A percentile compares a stretch with the other conserved stretches of the same genome.
Conservation (phyloP, 1,140 invertebrate species). For the Daktulosphaira vitifoliae region DNA sequence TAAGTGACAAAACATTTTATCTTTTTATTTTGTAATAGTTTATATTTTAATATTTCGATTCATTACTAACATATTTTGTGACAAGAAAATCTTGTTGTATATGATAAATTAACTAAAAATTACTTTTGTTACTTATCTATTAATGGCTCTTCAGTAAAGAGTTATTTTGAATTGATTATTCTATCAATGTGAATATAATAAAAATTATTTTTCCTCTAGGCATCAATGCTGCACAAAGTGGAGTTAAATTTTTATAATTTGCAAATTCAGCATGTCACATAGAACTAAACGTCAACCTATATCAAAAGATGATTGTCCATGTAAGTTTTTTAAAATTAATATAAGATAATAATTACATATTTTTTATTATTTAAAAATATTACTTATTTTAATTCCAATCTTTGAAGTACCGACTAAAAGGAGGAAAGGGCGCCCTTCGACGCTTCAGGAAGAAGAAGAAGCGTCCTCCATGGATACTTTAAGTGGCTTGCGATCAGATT, state of each 20-base stretch:
- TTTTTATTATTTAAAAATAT: background rate
- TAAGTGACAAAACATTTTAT: too few relatives aligned
- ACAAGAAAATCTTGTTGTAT: too few relatives aligned
- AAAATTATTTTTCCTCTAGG: slow-evolving; percentile 34
- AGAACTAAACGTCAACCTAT: slow-evolving; percentile 56
- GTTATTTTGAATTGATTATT: too few relatives aligned
- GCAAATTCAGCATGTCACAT: slow-evolving; percentile 54
- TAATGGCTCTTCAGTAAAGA: too few relatives aligned
- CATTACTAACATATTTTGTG: too few relatives aligned
- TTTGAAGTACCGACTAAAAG: slow-evolving; percentile 56
- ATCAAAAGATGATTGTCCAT: slow-evolving; percentile 57
- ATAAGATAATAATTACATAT: background rate
- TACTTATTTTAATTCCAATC: slow-evolving; percentile 37
- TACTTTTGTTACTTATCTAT: too few relatives aligned
- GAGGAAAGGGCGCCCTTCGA: slow-evolving; percentile 53
- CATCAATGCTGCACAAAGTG: slow-evolving; percentile 40
- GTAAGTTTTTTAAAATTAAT: slow-evolving; percentile 39
- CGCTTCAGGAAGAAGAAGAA: slow-evolving; percentile 57
- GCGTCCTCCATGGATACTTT: slow-evolving; percentile 55
- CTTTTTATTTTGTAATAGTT: too few relatives aligned
- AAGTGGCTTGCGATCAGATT: slow-evolving; percentile 58
- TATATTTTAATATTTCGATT: too few relatives aligned
- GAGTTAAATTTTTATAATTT: slow-evolving; percentile 35
- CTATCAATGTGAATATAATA: too few relatives aligned
- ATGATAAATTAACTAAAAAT: too few relatives aligned